Conservation (phyloP, 2,888 invertebrate species). For the Nebria brevicollis region DNA sequence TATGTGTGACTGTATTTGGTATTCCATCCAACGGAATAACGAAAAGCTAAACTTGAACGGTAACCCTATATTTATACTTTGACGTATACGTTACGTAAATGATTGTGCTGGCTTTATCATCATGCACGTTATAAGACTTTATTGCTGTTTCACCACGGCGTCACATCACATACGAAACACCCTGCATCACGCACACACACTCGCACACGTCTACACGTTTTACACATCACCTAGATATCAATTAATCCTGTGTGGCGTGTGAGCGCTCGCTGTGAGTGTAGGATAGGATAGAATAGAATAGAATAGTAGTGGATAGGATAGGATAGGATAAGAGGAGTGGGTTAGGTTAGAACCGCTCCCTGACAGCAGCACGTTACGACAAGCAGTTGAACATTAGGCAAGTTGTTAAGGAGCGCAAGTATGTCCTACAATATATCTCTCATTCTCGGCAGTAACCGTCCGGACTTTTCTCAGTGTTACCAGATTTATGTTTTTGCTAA, state of each 20-base stretch:
- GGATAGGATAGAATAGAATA: no score
- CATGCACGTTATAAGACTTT: slow-evolving; percentile 1
- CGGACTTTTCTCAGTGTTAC: slow-evolving; percentile 39
- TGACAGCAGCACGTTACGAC: slow-evolving; percentile 37
- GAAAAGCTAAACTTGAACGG: background rate
- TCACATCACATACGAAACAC: slow-evolving; percentile 1
- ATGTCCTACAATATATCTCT: slow-evolving; percentile 44
- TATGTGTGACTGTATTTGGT: background rate
- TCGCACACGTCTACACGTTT: background rate
- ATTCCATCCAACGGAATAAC: background rate
- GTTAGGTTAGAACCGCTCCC: background rate
- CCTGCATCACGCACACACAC: background rate
- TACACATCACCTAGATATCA: slow-evolving; percentile 1
- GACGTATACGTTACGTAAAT: slow-evolving; percentile 1
- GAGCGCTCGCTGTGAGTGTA: background rate
- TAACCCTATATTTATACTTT: slow-evolving; percentile 1
- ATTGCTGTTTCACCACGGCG: background rate
- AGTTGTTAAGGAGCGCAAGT: slow-evolving; percentile 44
- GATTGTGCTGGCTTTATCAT: background rate
- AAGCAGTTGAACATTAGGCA: slow-evolving; percentile 44
- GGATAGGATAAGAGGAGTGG: slow-evolving; percentile 1
- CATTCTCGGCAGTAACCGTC: slow-evolving; percentile 41
- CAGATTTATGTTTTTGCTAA: slow-evolving; percentile 46
- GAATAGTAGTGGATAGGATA: background rate
- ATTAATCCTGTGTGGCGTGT: slow-evolving; percentile 1